Conservation (phyloP, 2,888 invertebrate species). For the Bedellia somnulentella region DNA sequence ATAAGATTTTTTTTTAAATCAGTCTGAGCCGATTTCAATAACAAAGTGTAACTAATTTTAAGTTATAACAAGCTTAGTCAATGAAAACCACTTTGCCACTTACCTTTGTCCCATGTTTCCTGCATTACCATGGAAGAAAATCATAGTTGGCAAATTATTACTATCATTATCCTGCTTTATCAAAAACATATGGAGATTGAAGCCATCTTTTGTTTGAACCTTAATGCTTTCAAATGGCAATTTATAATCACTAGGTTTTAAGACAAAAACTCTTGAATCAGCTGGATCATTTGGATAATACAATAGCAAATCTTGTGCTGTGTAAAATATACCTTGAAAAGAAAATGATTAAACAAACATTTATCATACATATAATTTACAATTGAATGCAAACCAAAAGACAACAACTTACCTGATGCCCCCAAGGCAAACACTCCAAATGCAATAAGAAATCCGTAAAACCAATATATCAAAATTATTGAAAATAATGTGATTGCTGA, state of each 20-base stretch:
- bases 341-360: constrained; percentile 5
- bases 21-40: background rate
- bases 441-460: constrained; percentile 77
- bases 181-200: constrained; percentile 79
- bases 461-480: constrained; percentile 79
- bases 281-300: constrained; percentile 90
- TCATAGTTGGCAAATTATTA: constrained; percentile 75
- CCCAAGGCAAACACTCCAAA: constrained; percentile 70
- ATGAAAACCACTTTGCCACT: constrained; percentile 7
- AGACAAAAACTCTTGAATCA: constrained; percentile 85
- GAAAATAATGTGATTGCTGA: constrained; percentile 73
- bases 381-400: background rate
- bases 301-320: constrained; percentile 81
- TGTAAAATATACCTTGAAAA: constrained; percentile 75
- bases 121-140: constrained; percentile 95
- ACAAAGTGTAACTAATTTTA: too few relatives aligned
- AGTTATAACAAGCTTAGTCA: too few relatives aligned
- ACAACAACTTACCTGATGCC: constrained; percentile 63
- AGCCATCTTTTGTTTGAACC: constrained; percentile 68
- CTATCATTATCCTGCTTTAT: constrained; percentile 73
- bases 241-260: constrained; percentile 82
- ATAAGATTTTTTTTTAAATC: too few relatives aligned
- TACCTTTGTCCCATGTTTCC: constrained; percentile 94
- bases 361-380: background rate
- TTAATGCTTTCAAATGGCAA: constrained; percentile 86